phyloP scores from a whole-genome alignment of 2,113 vertebrate genomes.

The Archocentrus centrarchus region DNA sequence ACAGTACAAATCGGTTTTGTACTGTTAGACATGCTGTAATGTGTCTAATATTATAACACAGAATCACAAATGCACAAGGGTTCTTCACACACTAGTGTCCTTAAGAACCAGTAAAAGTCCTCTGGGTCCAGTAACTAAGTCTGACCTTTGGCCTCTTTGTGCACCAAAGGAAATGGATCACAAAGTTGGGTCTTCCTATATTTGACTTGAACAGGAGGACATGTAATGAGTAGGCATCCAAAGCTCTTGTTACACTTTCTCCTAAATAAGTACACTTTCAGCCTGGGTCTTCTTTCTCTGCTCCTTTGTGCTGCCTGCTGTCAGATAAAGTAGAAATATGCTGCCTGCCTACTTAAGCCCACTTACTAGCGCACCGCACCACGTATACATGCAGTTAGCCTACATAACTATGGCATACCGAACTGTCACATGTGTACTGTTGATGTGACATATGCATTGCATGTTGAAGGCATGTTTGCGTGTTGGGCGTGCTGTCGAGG shows the following conservation, averaged over 20 bases:
- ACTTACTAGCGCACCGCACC: not conserved
- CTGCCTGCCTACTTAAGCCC: not conserved
- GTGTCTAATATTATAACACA: no score
- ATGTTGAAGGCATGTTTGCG: conserved; percentile 69
- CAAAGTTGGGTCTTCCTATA: not conserved
- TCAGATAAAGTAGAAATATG: not conserved
- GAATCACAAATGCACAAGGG: no score
- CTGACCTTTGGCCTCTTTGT: conserved; percentile 1
- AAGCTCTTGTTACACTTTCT: not conserved
- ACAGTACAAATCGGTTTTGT: not conserved
- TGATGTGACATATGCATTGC: conserved; percentile 48
- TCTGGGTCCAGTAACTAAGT: not conserved
- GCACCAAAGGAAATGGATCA: not conserved
- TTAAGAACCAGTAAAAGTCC: not conserved
- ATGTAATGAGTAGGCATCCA: not conserved
- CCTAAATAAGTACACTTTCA: not conserved
- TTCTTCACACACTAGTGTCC: not conserved
- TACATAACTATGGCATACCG: conserved; percentile 44
- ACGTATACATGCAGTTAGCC: conserved; percentile 46
- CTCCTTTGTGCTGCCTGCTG: not conserved
- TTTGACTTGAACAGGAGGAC: not conserved
- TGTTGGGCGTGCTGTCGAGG: conserved; percentile 69
- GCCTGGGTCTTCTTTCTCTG: not conserved
- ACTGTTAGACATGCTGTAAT: not conserved
- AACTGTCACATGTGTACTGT: conserved; percentile 53